Evolutionary conservation across 2,797 vertebrate genomes (phyloP).

Genomic region (Sebastes paucispinis): DNA sequence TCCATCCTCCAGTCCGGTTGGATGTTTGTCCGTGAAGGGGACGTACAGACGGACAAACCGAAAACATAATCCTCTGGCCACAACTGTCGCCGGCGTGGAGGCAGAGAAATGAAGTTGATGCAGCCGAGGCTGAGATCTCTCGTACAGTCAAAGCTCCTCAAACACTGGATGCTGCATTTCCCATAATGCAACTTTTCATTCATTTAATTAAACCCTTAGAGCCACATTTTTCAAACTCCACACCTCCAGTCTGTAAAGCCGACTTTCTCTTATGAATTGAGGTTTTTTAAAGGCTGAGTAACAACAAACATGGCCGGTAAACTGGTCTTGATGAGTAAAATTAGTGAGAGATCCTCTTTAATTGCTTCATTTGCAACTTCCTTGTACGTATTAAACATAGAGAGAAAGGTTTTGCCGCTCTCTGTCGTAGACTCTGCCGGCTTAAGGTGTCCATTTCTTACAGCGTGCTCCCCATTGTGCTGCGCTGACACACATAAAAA

Average conservation of each 20-base stretch:
- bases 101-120: background rate
- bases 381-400: background rate
- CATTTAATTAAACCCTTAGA: background rate
- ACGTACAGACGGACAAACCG: no score
- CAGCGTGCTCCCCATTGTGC: conserved; percentile 50
- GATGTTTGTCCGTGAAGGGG: no score
- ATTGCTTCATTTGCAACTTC: background rate
- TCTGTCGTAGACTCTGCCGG: background rate
- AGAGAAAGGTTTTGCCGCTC: background rate
- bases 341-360: background rate
- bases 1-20: no score
- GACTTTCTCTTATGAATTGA: background rate
- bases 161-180: no score
- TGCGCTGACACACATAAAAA: conserved; percentile 41
- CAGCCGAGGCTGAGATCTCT: background rate
- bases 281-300: background rate
- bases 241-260: background rate
- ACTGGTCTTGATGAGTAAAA: background rate
- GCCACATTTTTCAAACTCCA: background rate
- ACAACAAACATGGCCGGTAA: background rate
- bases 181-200: no score
- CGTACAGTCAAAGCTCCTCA: no score
- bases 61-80: no score
- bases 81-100: no score
- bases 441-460: conserved; percentile 43